Conservation (phyloP, 1,140 invertebrate genomes). For the Ridgeia piscesae region DNA sequence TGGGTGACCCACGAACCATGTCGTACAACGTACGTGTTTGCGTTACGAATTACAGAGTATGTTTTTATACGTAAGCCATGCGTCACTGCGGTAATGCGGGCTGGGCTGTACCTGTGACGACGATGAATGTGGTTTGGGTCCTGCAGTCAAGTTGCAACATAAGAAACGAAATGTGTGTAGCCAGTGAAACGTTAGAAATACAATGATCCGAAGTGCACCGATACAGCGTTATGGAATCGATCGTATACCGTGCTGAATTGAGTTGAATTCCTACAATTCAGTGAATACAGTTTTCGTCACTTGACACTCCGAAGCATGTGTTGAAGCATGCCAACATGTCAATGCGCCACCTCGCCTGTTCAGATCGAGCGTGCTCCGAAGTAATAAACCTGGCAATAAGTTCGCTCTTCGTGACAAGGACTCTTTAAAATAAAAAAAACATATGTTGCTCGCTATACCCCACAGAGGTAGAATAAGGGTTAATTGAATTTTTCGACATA, state of each 20-base stretch:
- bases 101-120: too few relatives aligned
- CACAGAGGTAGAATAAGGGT: too few relatives aligned
- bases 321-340: not conserved
- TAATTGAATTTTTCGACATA: too few relatives aligned
- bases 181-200: not conserved
- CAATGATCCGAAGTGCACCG: not conserved
- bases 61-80: not conserved
- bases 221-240: not conserved
- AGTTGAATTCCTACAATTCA: not conserved
- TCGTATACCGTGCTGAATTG: not conserved
- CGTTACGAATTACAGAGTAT: not conserved
- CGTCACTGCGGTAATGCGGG: not conserved
- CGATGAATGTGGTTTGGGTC: not conserved
- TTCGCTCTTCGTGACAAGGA: too few relatives aligned
- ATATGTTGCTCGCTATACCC: too few relatives aligned
- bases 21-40: not conserved
- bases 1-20: not conserved
- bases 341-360: not conserved
- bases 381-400: too few relatives aligned
- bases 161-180: not conserved
- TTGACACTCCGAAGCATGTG: not conserved
- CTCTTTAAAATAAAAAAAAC: too few relatives aligned
- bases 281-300: not conserved
- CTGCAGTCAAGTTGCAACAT: not conserved
- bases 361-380: too few relatives aligned